Percentiles rank a stretch among this genome's conserved stretches.
These are phyloP conservation scores for Spodoptera litura DNA, from an alignment of 1,140 invertebrate species.

Conservation along the genomic window DNA sequence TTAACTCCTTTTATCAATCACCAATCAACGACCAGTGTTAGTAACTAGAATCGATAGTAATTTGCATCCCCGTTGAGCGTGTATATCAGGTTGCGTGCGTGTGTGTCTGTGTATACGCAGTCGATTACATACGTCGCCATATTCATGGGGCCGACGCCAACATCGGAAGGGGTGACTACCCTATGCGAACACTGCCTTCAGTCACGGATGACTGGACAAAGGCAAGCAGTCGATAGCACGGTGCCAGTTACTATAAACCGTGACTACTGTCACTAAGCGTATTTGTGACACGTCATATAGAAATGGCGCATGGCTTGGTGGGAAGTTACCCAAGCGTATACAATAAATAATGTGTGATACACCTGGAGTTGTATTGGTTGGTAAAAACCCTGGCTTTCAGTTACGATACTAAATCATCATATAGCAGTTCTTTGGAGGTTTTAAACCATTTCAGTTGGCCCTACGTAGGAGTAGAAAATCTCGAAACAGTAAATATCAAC, in stretches of 20 bases:
- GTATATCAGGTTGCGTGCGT: slow-evolving; percentile 19
- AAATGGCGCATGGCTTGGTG: slow-evolving; percentile 6
- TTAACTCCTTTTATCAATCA: not conserved
- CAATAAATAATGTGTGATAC: slow-evolving; percentile 18
- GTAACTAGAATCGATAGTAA: slow-evolving; percentile 31
- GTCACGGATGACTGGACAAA: slow-evolving; percentile 26
- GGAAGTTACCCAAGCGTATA: slow-evolving; percentile 7
- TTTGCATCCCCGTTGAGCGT: slow-evolving; percentile 25
- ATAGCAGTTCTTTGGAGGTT: too few relatives aligned
- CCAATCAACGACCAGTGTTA: slow-evolving; percentile 1
- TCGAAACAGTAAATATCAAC: too few relatives aligned
- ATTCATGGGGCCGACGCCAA: not conserved
- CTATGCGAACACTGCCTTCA: slow-evolving; percentile 4
- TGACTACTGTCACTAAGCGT: slow-evolving; percentile 12
- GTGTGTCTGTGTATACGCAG: slow-evolving; percentile 1
- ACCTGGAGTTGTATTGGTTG: slow-evolving; percentile 14
- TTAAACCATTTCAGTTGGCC: too few relatives aligned
- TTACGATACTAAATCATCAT: slow-evolving; percentile 5
- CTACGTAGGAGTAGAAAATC: too few relatives aligned
- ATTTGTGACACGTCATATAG: slow-evolving; percentile 17
- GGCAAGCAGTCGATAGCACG: slow-evolving; percentile 14
- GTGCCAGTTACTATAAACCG: slow-evolving; percentile 18
- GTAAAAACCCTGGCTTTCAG: slow-evolving; percentile 3
- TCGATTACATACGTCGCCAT: slow-evolving; percentile 31
- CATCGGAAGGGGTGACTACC: slow-evolving; percentile 33